Percentiles rank a stretch among this genome's conserved stretches.
Evolutionary conservation across 2,113 vertebrate genomes (phyloP).

Genomic region (Mola mola): DNA sequence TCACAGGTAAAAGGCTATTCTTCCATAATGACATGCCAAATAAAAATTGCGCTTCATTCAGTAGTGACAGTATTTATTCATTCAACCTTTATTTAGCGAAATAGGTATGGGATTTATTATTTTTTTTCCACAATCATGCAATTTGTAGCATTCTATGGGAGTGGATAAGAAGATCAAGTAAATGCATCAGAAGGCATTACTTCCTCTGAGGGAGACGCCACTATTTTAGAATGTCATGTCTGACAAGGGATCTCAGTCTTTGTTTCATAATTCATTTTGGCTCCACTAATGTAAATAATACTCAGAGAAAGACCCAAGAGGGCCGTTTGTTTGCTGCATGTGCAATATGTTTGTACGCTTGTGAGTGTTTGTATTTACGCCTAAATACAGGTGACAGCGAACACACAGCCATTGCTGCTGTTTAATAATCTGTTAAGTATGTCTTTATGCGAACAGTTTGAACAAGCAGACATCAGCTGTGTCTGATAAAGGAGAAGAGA

Average conservation of each 20-base stretch:
- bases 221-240: slow-evolving; percentile 75
- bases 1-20: slow-evolving; percentile 61
- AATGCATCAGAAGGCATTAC: slow-evolving; percentile 66
- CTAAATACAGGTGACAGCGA: slow-evolving; percentile 33
- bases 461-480: slow-evolving; percentile 22
- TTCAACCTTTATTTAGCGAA: slow-evolving; percentile 62
- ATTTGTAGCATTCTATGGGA: slow-evolving; percentile 63
- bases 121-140: slow-evolving; percentile 13
- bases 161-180: slow-evolving; percentile 72
- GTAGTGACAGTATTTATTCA: slow-evolving; percentile 52
- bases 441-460: slow-evolving; percentile 24
- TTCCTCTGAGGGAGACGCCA: slow-evolving; percentile 57
- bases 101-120: slow-evolving; percentile 54
- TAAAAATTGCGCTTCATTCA: slow-evolving; percentile 63
- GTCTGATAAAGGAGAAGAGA: slow-evolving; percentile 27
- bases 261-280: slow-evolving; percentile 71
- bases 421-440: slow-evolving; percentile 23
- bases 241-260: slow-evolving; percentile 65
- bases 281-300: slow-evolving; percentile 60
- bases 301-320: slow-evolving; percentile 40
- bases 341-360: slow-evolving; percentile 13
- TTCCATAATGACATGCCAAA: slow-evolving; percentile 51
- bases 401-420: slow-evolving; percentile 15
- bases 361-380: slow-evolving; percentile 19
- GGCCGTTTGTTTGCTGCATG: slow-evolving; percentile 49